Conservation (phyloP, 2,113 vertebrate genomes). For the Cryptomyrus ogoouensis region DNA sequence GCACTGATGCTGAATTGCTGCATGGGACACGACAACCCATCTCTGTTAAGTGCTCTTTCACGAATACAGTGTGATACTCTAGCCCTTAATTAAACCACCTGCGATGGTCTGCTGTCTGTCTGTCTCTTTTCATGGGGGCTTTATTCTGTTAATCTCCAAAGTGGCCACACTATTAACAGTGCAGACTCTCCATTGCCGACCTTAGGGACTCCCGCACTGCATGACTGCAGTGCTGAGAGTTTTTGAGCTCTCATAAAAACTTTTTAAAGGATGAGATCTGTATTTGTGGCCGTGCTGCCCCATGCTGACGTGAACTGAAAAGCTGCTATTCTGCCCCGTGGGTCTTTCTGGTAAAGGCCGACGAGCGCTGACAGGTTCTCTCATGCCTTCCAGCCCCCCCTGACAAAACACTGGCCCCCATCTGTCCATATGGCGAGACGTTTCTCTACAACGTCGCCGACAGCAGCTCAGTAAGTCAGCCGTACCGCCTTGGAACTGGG, state of each 20-base stretch:
- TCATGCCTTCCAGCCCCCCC: constrained; percentile 36
- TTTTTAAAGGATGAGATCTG: neutral
- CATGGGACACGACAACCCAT: neutral
- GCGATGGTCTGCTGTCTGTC: neutral
- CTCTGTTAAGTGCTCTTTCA: neutral
- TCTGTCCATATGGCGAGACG: constrained; percentile 81
- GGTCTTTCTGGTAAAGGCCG: neutral
- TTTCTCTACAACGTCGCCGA: constrained; percentile 68
- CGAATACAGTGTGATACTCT: neutral
- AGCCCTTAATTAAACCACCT: neutral
- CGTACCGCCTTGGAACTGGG: neutral
- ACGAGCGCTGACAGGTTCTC: neutral
- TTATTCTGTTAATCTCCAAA: neutral
- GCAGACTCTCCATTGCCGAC: neutral
- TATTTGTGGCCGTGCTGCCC: neutral
- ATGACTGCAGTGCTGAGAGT: neutral
- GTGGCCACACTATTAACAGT: neutral
- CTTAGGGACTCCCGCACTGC: neutral
- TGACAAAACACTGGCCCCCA: constrained; percentile 56
- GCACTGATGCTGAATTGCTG: neutral
- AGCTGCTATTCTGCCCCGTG: neutral
- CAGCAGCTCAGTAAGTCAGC: constrained; percentile 64
- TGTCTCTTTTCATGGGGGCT: neutral
- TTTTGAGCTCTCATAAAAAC: too few relatives aligned
- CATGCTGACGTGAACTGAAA: neutral